phyloP scores from a whole-genome alignment of 2,113 vertebrate species.

The Daboia siamensis region DNA sequence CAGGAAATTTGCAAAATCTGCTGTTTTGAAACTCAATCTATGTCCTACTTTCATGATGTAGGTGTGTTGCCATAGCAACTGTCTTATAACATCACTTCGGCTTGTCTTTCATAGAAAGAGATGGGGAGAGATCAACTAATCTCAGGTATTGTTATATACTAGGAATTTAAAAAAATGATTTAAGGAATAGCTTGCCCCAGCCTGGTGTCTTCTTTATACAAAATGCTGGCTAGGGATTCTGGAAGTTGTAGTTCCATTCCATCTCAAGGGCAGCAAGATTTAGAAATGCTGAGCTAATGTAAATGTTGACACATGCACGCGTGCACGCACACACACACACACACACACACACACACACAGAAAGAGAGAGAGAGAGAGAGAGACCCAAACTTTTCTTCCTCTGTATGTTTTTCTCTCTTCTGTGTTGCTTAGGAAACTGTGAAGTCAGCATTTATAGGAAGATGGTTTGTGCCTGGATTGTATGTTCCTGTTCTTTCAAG shows the following conservation, averaged over 20 bases:
- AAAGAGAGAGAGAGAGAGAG: neutral
- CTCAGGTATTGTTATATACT: neutral
- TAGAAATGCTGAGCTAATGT: neutral
- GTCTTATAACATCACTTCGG: slow-evolving; percentile 68
- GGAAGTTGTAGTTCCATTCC: neutral
- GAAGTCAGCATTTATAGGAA: slow-evolving; percentile 9
- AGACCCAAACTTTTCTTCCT: slow-evolving; percentile 15
- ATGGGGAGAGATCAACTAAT: neutral
- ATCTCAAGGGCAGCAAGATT: neutral
- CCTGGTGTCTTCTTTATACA: neutral
- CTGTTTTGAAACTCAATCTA: slow-evolving; percentile 64
- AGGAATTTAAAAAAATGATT: neutral
- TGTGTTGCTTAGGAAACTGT: slow-evolving; percentile 35
- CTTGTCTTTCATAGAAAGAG: slow-evolving; percentile 60
- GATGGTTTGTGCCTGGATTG: slow-evolving; percentile 4
- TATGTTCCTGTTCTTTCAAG: neutral
- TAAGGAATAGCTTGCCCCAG: neutral
- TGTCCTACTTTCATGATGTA: slow-evolving; percentile 66
- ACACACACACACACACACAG: neutral
- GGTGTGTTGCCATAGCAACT: slow-evolving; percentile 79
- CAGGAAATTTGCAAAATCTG: slow-evolving; percentile 60
- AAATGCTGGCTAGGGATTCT: neutral
- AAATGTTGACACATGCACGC: neutral
- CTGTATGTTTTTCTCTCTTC: neutral
- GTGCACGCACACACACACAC: no score